Evolutionary conservation across 2,797 vertebrate genomes (phyloP).

Genomic region (Pachyuromys duprasi): DNA sequence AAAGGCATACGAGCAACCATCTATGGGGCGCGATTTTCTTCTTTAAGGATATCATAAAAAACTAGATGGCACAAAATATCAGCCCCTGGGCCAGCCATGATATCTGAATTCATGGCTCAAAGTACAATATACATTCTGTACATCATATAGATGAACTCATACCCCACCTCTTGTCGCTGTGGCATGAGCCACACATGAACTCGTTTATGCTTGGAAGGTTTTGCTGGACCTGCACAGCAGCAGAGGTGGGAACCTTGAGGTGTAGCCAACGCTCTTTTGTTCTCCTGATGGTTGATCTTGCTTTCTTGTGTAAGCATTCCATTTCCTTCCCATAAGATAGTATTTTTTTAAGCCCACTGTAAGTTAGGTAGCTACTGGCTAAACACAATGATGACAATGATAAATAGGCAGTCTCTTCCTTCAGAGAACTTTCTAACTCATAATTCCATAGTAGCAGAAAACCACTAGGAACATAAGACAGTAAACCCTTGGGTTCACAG

Average conservation of each 20-base stretch:
- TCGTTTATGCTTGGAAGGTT: neutral
- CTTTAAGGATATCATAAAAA: conserved; percentile 33
- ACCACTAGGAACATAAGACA: neutral
- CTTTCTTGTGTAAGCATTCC: neutral
- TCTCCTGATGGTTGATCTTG: neutral
- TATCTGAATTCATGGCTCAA: neutral
- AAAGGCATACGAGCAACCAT: neutral
- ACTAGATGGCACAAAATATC: neutral
- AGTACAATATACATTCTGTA: neutral
- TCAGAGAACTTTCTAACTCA: neutral
- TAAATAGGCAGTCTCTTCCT: neutral
- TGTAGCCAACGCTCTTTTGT: neutral
- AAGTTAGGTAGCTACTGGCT: neutral
- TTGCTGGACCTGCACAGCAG: neutral
- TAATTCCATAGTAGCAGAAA: neutral
- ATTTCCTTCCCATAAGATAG: neutral
- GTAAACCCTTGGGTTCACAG: neutral
- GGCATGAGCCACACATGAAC: neutral
- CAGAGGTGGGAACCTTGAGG: neutral
- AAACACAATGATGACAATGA: neutral
- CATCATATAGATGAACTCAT: neutral
- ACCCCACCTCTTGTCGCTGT: neutral
- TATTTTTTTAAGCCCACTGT: neutral
- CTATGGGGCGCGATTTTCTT: neutral
- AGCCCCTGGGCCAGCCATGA: neutral